Evolutionary conservation across 1,140 invertebrate species (phyloP), one percentile per base, ranked within the genome.

Genomic region (Ruditapes philippinarum): DNA sequence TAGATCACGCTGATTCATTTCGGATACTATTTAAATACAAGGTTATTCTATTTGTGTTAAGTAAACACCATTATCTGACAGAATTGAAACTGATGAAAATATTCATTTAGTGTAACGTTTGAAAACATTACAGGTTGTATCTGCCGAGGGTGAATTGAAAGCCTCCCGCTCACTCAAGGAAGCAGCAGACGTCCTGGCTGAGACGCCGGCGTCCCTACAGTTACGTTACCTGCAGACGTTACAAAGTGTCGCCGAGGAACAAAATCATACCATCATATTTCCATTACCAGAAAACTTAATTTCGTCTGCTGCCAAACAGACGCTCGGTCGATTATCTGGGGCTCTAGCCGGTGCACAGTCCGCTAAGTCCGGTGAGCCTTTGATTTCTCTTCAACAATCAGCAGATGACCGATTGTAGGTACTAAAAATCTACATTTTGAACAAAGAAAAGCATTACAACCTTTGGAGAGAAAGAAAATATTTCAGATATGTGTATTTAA

Each of bases 71-170:
- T n/a, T n/a, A n/a, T n/a, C n/a, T n/a, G n/a, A n/a, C n/a, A n/a
- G n/a, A n/a, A n/a, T n/a, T n/a, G n/a, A n/a, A n/a, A n/a, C n/a
- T n/a, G n/a, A n/a, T n/a, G n/a, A n/a, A n/a, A n/a, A n/a, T n/a
- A n/a, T n/a, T n/a, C n/a, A n/a, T n/a, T n/a, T n/a, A n/a, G n/a
- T n/a, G n/a, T n/a, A n/a, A n/a, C n/a, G n/a, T n/a, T n/a, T n/a
- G n/a, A n/a, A n/a, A n/a, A n/a, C 40, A 33, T 33, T 70, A 38
- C 33, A 73, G 73, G n/a, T 80, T 45, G 54, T 79, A 22, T 40
- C 84, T 11, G 74, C 84, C 7, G 73, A 78, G n/a, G 70, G 73
- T n/a, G 74, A 76, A 74, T 42, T 87, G 84, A 87, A 87, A 25
- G 84, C 84, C 17, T 60, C 84, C 25, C 73, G 70, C 31, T 76